These are phyloP conservation scores for Pachydiplax longipennis DNA, from an alignment of 2,888 invertebrate species.

Conservation along the genomic window DNA sequence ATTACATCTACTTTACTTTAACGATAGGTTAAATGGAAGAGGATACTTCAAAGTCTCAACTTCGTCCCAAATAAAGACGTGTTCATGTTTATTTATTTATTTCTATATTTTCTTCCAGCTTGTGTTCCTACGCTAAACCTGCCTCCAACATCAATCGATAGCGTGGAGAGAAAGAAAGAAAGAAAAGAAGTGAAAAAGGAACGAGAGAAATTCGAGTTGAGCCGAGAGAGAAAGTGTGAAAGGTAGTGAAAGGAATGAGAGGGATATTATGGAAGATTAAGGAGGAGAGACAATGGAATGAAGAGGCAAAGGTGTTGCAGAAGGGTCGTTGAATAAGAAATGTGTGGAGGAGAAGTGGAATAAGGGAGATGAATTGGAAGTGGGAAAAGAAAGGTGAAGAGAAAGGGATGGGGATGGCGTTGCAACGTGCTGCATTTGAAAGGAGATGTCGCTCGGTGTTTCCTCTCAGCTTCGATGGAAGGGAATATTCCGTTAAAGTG, in stretches of 20 bases:
- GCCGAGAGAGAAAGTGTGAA: not conserved
- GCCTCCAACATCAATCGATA: no score
- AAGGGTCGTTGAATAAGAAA: not conserved
- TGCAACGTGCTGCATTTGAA: conserved; percentile 30
- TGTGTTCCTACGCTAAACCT: no score
- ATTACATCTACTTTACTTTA: no score
- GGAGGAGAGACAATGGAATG: not conserved
- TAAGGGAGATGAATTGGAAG: not conserved
- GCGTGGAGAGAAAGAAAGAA: no score
- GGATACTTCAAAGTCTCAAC: no score
- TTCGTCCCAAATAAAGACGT: no score
- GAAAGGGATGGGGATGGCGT: not conserved
- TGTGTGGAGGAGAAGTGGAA: not conserved
- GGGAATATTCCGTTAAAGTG: not conserved
- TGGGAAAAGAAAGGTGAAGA: not conserved
- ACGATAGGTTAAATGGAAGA: no score
- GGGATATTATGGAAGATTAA: not conserved
- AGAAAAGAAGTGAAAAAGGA: not conserved
- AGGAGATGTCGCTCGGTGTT: not conserved
- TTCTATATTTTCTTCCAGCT: no score
- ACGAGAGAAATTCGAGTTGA: not conserved
- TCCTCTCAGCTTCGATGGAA: not conserved
- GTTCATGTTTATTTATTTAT: no score
- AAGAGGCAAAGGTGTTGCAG: not conserved
- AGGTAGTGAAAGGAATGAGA: not conserved